Conservation (phyloP, 2,888 invertebrate species). For the Andrena fulva region DNA sequence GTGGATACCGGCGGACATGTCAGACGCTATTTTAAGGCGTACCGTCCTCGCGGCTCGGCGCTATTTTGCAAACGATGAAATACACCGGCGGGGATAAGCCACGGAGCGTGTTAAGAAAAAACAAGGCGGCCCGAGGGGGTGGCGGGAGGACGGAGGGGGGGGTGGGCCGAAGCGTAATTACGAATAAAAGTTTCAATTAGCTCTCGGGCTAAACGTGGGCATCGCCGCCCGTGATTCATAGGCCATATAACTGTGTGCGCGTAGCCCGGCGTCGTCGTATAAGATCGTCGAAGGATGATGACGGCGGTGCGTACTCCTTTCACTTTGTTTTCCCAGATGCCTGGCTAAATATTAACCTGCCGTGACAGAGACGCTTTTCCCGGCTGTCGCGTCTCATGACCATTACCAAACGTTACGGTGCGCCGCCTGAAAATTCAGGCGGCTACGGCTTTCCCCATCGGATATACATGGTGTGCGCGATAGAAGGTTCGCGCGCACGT, state of each 20-base stretch:
- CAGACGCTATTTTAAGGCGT: slow-evolving; percentile 47
- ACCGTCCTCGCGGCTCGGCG: slow-evolving; percentile 34
- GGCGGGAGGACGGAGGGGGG: neutral
- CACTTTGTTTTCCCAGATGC: slow-evolving; percentile 73
- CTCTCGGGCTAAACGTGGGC: slow-evolving; percentile 63
- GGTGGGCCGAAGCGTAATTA: slow-evolving; percentile 61
- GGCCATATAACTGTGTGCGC: slow-evolving; percentile 64
- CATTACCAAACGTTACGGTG: slow-evolving; percentile 53
- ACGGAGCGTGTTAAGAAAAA: slow-evolving; percentile 44
- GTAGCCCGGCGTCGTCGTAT: slow-evolving; percentile 36
- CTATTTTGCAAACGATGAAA: slow-evolving; percentile 49
- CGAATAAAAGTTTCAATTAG: slow-evolving; percentile 76
- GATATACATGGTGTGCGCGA: slow-evolving; percentile 17
- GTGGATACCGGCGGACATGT: slow-evolving; percentile 39
- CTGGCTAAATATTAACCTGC: slow-evolving; percentile 68
- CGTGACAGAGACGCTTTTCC: slow-evolving; percentile 65
- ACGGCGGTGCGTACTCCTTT: slow-evolving; percentile 67
- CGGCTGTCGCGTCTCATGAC: slow-evolving; percentile 55
- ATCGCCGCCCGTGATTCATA: slow-evolving; percentile 69
- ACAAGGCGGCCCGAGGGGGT: neutral
- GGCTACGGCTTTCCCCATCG: slow-evolving; percentile 33
- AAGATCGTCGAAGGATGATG: slow-evolving; percentile 67
- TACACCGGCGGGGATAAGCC: slow-evolving; percentile 24
- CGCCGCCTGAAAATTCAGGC: slow-evolving; percentile 45
- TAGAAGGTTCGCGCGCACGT: neutral